Base-by-base conservation (phyloP, 2,113 vertebrate species). In the Columba livia region DNA sequence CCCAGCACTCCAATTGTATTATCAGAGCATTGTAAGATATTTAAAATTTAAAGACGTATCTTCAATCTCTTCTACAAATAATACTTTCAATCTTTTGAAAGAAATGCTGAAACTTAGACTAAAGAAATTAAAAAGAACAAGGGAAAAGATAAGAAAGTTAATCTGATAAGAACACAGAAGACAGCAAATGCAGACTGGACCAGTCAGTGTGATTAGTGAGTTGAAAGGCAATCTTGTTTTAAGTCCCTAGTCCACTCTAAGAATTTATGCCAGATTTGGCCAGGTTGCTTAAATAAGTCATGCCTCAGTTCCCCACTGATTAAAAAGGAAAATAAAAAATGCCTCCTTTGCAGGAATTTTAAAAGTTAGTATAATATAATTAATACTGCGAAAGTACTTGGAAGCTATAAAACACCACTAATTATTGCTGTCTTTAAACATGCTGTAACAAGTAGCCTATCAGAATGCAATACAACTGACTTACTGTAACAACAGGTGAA, bases 291-390 rank as follows among this genome's bases (percentile, higher is more conserved):
- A 69, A 89, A 53, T 48, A 93, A 84, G 65, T 72, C 62, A 69
- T 82, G 73, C 70, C 78, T 95, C 84, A 77, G 50, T 95, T 95
- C 65, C 67, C 74, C 15, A 79, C 15, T 71, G 17, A 61, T 65
- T 85, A 84, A 84, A 85, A 58, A 40, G 77, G n/a, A 85, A 94
- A 88, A 89, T 94, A 96, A 89, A 89, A 95, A 96, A 82, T 70
- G 54, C 31, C 57, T 89, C 57, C 6, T 1, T 89, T 87, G 79
- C 66, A 93, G 50, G 40, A 62, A 79, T 79, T 94, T 4, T 87
- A 95, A 74, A 81, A 87, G 50, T 91, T 69, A 85, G 34, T 40
- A 70, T 82, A 79, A 91, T 89, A 44, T 58, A 70, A 72, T 85
- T 88, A 89, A 73, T 77, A 58, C 23, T 28, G 8, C 80, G 34